These are phyloP conservation scores for Pseudolycoriella hygida DNA, from an alignment of 2,888 invertebrate species.

Conservation along the genomic window DNA sequence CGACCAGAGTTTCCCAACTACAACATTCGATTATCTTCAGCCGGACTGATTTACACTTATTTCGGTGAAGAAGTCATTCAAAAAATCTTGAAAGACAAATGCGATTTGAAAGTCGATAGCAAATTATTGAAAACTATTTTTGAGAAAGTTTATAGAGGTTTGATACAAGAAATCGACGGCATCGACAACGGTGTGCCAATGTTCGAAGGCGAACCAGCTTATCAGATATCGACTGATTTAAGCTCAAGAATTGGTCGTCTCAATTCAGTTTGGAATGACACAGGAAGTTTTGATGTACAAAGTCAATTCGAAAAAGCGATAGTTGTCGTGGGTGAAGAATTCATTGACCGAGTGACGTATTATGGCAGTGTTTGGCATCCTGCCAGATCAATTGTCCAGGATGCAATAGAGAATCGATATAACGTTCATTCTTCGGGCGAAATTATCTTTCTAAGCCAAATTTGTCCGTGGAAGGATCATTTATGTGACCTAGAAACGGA, in stretches of 20 bases:
- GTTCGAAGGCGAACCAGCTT: slow-evolving; percentile 51
- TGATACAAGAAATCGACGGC: slow-evolving; percentile 88
- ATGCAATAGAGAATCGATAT: slow-evolving; percentile 50
- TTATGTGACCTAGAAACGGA: slow-evolving; percentile 66
- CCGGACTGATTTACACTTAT: slow-evolving; percentile 80
- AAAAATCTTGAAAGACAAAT: slow-evolving; percentile 32
- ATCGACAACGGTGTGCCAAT: slow-evolving; percentile 93
- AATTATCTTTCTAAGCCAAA: slow-evolving; percentile 53
- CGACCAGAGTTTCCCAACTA: slow-evolving; percentile 39
- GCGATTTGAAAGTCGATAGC: slow-evolving; percentile 14
- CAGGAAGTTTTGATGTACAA: slow-evolving; percentile 32
- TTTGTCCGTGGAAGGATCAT: slow-evolving; percentile 86
- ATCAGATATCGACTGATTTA: slow-evolving; percentile 62
- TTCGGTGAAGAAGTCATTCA: slow-evolving; percentile 69
- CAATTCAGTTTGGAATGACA: slow-evolving; percentile 71
- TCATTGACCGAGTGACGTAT: slow-evolving; percentile 45
- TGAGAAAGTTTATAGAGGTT: slow-evolving; percentile 61
- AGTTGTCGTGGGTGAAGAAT: slow-evolving; percentile 59
- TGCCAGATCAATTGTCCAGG: slow-evolving; percentile 57
- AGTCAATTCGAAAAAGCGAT: slow-evolving; percentile 62
- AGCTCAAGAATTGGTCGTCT: slow-evolving; percentile 56
- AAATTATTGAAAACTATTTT: slow-evolving; percentile 34
- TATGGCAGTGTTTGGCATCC: slow-evolving; percentile 65
- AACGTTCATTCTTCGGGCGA: slow-evolving; percentile 58
- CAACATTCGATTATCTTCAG: slow-evolving; percentile 73